Evolutionary conservation across 2,888 invertebrate species (phyloP).

Genomic region (Trichopoda pennipes): DNA sequence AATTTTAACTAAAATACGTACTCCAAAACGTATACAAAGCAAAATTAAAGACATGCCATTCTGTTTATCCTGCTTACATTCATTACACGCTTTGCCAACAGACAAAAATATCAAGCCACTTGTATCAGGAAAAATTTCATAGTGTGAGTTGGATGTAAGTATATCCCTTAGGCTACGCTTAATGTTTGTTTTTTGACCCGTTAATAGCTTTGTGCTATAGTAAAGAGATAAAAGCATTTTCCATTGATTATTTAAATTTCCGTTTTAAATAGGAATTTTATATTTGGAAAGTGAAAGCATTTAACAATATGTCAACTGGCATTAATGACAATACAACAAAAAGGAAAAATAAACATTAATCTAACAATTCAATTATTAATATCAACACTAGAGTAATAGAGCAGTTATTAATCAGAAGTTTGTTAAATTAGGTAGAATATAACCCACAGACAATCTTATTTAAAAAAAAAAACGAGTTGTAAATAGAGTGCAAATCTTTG

Average conservation of each 20-base stretch:
- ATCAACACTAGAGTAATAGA: background rate
- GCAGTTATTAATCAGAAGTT: conserved; percentile 1
- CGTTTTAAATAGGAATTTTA: background rate
- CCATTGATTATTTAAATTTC: conserved; percentile 21
- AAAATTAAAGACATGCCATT: no score
- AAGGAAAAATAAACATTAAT: conserved; percentile 18
- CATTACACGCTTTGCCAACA: no score
- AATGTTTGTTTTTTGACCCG: background rate
- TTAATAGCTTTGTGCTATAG: background rate
- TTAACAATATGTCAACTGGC: conserved; percentile 33
- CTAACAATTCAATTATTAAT: conserved; percentile 11
- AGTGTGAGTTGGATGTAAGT: no score
- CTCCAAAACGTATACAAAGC: no score
- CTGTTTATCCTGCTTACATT: no score
- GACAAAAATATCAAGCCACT: no score
- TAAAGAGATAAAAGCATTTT: conserved; percentile 26
- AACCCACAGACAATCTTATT: no score
- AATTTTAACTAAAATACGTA: no score
- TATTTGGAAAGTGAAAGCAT: background rate
- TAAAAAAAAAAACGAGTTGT: no score
- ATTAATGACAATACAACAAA: conserved; percentile 30
- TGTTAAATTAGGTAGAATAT: no score
- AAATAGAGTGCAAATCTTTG: no score
- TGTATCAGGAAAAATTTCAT: no score
- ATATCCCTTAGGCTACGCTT: background rate